Evolutionary conservation across 2,888 invertebrate species (phyloP).

Genomic region (Eristalinus aeneus): DNA sequence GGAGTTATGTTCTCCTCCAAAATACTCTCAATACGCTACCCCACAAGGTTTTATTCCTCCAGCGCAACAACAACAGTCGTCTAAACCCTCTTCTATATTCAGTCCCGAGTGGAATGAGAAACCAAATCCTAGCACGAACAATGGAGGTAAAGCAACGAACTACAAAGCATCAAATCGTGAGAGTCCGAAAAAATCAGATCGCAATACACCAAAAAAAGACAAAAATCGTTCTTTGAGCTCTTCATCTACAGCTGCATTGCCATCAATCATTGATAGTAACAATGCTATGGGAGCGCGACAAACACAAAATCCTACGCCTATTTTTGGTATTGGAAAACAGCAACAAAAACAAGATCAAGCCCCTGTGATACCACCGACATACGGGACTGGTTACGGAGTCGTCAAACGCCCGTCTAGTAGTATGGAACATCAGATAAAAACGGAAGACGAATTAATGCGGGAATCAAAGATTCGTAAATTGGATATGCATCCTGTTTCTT

Average conservation of each 20-base stretch:
- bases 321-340: slow-evolving; percentile 51
- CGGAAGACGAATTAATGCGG: slow-evolving; percentile 74
- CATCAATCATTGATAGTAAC: slow-evolving; percentile 44
- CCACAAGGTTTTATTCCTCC: slow-evolving; percentile 65
- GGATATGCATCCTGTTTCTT: slow-evolving; percentile 67
- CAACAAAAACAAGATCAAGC: slow-evolving; percentile 52
- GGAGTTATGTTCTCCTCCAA: slow-evolving; percentile 73
- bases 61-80: slow-evolving; percentile 70
- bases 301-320: slow-evolving; percentile 34
- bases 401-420: slow-evolving; percentile 66
- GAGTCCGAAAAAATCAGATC: slow-evolving; percentile 78
- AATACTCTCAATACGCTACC: slow-evolving; percentile 69
- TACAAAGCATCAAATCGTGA: slow-evolving; percentile 74
- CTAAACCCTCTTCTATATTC: slow-evolving; percentile 76
- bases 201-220: slow-evolving; percentile 78
- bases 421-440: slow-evolving; percentile 60
- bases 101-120: slow-evolving; percentile 80
- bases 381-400: slow-evolving; percentile 71
- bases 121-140: slow-evolving; percentile 55
- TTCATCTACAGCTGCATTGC: slow-evolving; percentile 35
- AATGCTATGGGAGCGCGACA: slow-evolving; percentile 31
- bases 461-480: slow-evolving; percentile 78
- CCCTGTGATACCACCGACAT: slow-evolving; percentile 73
- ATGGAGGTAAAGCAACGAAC: slow-evolving; percentile 49
- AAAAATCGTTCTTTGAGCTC: slow-evolving; percentile 75